These are phyloP conservation scores for Sebastiscus albofasciatus DNA, from an alignment of 2,797 vertebrate genomes.

Conservation along the genomic window DNA sequence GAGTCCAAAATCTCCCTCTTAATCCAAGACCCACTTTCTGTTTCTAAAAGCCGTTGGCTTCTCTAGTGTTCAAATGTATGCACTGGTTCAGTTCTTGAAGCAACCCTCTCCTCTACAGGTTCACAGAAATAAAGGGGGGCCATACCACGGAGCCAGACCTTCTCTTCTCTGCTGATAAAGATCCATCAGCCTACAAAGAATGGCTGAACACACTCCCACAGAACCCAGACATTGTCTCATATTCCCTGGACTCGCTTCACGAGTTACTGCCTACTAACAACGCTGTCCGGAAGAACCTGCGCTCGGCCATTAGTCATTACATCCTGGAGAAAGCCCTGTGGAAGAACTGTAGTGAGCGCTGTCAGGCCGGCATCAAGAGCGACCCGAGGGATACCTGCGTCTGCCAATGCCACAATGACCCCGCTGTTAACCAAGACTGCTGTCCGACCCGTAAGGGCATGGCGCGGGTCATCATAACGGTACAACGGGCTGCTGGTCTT, in stretches of 20 bases:
- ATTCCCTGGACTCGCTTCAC: slow-evolving; percentile 85
- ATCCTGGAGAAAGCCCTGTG: slow-evolving; percentile 82
- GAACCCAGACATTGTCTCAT: slow-evolving; percentile 83
- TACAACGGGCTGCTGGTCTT: slow-evolving; percentile 66
- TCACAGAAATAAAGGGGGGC: slow-evolving; percentile 81
- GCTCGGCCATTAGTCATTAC: slow-evolving; percentile 85
- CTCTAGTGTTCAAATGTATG: too few relatives aligned
- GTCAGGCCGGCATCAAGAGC: slow-evolving; percentile 74
- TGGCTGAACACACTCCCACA: slow-evolving; percentile 81
- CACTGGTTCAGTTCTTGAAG: background rate
- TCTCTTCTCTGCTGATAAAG: slow-evolving; percentile 82
- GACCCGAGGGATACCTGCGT: slow-evolving; percentile 74
- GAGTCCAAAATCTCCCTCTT: too few relatives aligned
- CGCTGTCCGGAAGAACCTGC: slow-evolving; percentile 73
- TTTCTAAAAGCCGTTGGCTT: too few relatives aligned
- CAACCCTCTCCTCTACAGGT: slow-evolving; percentile 52
- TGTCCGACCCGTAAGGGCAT: slow-evolving; percentile 84
- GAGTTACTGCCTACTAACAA: slow-evolving; percentile 65
- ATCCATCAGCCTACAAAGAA: slow-evolving; percentile 80
- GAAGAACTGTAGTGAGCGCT: slow-evolving; percentile 84
- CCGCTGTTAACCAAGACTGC: slow-evolving; percentile 77
- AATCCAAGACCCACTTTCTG: too few relatives aligned
- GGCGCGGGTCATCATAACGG: slow-evolving; percentile 78
- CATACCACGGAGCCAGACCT: slow-evolving; percentile 79
- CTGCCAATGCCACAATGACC: slow-evolving; percentile 77